Evolutionary conservation across 2,888 invertebrate species (phyloP), one percentile per base, ranked within the genome.

Genomic region (Schrankia costaestrigalis): DNA sequence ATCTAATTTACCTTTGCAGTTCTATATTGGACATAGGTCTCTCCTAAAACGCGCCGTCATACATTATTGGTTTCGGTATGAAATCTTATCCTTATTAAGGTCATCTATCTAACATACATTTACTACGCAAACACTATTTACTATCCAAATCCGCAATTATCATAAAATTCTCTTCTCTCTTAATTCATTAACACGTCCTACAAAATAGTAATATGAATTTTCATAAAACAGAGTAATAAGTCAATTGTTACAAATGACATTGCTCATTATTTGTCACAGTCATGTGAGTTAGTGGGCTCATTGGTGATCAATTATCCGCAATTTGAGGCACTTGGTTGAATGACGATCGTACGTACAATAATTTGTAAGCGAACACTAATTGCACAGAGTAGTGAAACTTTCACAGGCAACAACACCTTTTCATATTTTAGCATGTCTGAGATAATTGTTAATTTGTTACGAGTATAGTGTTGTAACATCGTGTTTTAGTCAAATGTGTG

Each of bases 221-320:
- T 26, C 26, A 42, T 45, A 25, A 41, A 58, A 51, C 52, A 55
- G 47, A 41, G 47, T n/a, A n/a, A 39, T 45, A 39, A 23, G 39
- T 42, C 54, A 50, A 59, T 57, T 50, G 56, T 54, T 44, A 54
- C 36, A 54, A 28, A 47, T 52, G 56, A 54, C 53, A 58, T 42
- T 46, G 52, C 52, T 57, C 54, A 61, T 65, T 63, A 71, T 61
- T 67, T 66, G 70, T 68, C 71, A 69, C 67, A 65, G 64, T 65
- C 71, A 71, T 57, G 64, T 70, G 68, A 71, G 68, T 72, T 70
- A 63, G 56, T 60, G 49, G 53, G 64, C 66, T 75, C 71, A 78
- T 79, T 77, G 74, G 62, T 59, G 73, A 83, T 76, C 81, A 84
- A 83, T 84, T 83, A 83, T 73, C 70, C 60, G 61, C 75, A 78